These are phyloP conservation scores for Silurus glanis DNA, from an alignment of 2,113 vertebrate species.

Conservation along the genomic window DNA sequence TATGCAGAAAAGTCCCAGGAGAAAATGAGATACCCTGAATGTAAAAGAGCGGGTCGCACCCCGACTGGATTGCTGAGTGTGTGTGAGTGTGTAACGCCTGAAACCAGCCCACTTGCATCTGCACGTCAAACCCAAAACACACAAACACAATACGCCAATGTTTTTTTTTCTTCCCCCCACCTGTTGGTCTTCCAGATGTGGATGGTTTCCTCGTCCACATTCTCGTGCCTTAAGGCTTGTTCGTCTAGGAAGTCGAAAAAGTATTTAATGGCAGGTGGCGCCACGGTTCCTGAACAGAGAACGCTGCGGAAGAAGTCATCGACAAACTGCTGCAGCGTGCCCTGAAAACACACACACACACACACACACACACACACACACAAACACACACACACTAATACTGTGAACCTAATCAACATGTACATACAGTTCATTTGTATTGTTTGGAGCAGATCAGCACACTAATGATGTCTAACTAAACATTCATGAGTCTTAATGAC, in stretches of 20 bases:
- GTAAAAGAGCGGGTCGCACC: slow-evolving; percentile 50
- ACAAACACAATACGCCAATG: not conserved
- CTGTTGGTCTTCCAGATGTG: slow-evolving; percentile 99
- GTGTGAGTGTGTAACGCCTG: not conserved
- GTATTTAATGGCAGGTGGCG: slow-evolving; percentile 95
- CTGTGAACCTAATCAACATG: not conserved
- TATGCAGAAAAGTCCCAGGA: slow-evolving; percentile 70
- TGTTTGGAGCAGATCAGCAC: slow-evolving; percentile 15
- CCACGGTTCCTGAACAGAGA: slow-evolving; percentile 84
- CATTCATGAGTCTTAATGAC: slow-evolving; percentile 8
- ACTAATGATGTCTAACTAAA: slow-evolving; percentile 7
- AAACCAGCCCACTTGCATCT: not conserved
- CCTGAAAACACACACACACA: slow-evolving; percentile 71
- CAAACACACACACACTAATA: slow-evolving; percentile 14
- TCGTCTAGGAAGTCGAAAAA: slow-evolving; percentile 98
- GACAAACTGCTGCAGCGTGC: slow-evolving; percentile 97
- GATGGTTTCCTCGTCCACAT: slow-evolving; percentile 93
- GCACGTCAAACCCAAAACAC: not conserved
- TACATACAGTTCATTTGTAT: not conserved
- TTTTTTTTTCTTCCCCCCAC: slow-evolving; percentile 46
- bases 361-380: slow-evolving; percentile 20
- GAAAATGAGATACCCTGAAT: slow-evolving; percentile 60
- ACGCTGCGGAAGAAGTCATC: slow-evolving; percentile 96
- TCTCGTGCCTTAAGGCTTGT: slow-evolving; percentile 91
- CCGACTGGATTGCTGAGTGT: slow-evolving; percentile 14